These are phyloP conservation scores for Synergus japonicus DNA, from an alignment of 2,888 invertebrate species.

Conservation along the genomic window DNA sequence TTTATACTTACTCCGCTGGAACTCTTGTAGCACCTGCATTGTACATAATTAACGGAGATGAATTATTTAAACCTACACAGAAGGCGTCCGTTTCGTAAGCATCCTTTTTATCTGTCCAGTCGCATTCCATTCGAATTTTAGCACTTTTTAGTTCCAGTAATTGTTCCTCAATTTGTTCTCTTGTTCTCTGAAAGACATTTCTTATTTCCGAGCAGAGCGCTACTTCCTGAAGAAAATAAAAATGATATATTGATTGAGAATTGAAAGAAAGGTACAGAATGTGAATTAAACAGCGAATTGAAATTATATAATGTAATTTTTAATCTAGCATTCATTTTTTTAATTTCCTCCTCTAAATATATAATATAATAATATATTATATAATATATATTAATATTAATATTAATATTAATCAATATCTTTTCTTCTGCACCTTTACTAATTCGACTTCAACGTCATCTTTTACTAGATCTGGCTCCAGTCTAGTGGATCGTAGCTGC, in stretches of 20 bases:
- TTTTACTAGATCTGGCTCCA: slow-evolving; percentile 86
- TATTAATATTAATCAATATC: no score
- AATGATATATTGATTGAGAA: neutral
- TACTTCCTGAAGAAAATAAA: slow-evolving; percentile 78
- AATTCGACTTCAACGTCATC: slow-evolving; percentile 89
- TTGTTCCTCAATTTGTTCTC: slow-evolving; percentile 85
- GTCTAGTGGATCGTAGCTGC: slow-evolving; percentile 83
- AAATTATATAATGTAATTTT: no score
- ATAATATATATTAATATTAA: no score
- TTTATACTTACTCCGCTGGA: slow-evolving; percentile 76
- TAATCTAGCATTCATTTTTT: no score
- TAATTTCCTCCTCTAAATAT: no score
- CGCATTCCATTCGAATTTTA: slow-evolving; percentile 90
- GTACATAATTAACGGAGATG: slow-evolving; percentile 86
- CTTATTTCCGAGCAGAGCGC: slow-evolving; percentile 85
- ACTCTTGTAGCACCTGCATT: slow-evolving; percentile 89
- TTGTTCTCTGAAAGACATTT: slow-evolving; percentile 81
- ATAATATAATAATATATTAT: no score
- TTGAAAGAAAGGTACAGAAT: neutral
- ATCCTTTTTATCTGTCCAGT: slow-evolving; percentile 94
- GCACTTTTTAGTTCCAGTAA: slow-evolving; percentile 87
- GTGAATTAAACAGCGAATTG: no score
- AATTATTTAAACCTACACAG: slow-evolving; percentile 84
- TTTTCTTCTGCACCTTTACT: slow-evolving; percentile 78
- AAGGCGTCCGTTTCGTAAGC: slow-evolving; percentile 87